Conservation (phyloP, 2,113 vertebrate species). For the Brachionichthys hirsutus region DNA sequence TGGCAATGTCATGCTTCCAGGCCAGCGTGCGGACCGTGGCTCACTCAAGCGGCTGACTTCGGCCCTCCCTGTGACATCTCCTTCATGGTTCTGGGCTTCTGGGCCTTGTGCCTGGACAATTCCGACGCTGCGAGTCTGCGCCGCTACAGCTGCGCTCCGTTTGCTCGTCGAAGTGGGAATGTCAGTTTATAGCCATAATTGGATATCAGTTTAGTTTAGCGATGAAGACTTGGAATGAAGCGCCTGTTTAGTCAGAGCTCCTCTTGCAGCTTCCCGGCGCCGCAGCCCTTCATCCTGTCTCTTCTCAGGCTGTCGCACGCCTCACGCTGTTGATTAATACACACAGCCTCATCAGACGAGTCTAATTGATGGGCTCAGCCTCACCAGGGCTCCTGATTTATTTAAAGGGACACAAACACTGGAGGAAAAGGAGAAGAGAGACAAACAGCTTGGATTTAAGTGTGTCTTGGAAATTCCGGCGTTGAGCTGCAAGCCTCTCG, state of each 20-base stretch:
- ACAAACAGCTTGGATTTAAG: conserved; percentile 54
- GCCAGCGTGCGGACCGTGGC: conserved; percentile 75
- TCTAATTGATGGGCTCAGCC: conserved; percentile 69
- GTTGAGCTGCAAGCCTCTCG: conserved; percentile 68
- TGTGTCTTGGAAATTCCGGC: conserved; percentile 62
- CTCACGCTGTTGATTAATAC: conserved; percentile 66
- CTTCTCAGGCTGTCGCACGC: conserved; percentile 52
- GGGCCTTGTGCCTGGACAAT: conserved; percentile 56
- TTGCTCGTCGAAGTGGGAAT: conserved; percentile 56
- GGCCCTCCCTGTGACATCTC: conserved; percentile 73
- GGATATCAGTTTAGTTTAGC: conserved; percentile 73
- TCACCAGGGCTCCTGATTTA: conserved; percentile 57
- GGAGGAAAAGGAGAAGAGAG: conserved; percentile 28
- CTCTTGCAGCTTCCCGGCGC: conserved; percentile 46
- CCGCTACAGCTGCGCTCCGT: conserved; percentile 60
- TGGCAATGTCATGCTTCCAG: conserved; percentile 81
- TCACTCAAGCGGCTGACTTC: conserved; percentile 74
- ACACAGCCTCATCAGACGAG: conserved; percentile 56
- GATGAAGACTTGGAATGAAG: conserved; percentile 59
- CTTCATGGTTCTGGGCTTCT: conserved; percentile 68
- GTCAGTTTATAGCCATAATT: conserved; percentile 60
- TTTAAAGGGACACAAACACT: conserved; percentile 57
- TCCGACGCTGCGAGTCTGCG: conserved; percentile 62
- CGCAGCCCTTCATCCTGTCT: conserved; percentile 50
- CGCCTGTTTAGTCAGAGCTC: conserved; percentile 57